These are phyloP conservation scores for Drosophila mettleri DNA, from an alignment of 2,888 invertebrate genomes.

Conservation along the genomic window DNA sequence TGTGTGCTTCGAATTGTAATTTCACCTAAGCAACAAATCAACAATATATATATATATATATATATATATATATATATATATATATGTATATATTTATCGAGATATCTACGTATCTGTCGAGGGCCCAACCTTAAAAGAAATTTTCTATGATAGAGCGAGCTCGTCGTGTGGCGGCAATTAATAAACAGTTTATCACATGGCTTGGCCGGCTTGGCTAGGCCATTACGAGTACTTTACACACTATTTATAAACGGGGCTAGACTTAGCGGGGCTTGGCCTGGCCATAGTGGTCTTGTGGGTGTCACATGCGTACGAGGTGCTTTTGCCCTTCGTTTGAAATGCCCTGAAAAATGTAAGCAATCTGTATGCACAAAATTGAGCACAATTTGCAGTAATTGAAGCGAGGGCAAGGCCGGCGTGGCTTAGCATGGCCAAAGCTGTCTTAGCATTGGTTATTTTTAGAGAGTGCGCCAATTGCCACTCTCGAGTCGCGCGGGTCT, in stretches of 20 bases:
- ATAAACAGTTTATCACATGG: conserved; percentile 53
- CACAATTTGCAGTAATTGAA: conserved; percentile 71
- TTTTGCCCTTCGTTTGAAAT: conserved; percentile 44
- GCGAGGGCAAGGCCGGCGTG: conserved; percentile 66
- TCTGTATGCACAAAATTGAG: conserved; percentile 59
- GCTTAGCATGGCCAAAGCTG: conserved; percentile 52
- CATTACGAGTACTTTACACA: conserved; percentile 19
- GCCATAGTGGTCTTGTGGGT: conserved; percentile 41
- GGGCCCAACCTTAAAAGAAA: conserved; percentile 51
- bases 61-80: neutral
- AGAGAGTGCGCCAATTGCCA: conserved; percentile 30
- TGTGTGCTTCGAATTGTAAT: conserved; percentile 66
- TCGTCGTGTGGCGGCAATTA: conserved; percentile 45
- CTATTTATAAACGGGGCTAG: conserved; percentile 28
- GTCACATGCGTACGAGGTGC: conserved; percentile 15
- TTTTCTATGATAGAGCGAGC: conserved; percentile 57
- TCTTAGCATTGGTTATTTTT: conserved; percentile 57
- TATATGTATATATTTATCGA: neutral
- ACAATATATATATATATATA: too few relatives aligned
- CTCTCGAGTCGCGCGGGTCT: conserved; percentile 17
- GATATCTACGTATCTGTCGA: conserved; percentile 12
- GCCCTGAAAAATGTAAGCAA: conserved; percentile 13
- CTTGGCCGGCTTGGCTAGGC: conserved; percentile 21
- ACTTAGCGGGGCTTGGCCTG: conserved; percentile 61
- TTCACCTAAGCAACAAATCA: conserved; percentile 49